These are phyloP conservation scores for Triplophysa dalaica DNA, from an alignment of 2,113 vertebrate species.

Conservation along the genomic window DNA sequence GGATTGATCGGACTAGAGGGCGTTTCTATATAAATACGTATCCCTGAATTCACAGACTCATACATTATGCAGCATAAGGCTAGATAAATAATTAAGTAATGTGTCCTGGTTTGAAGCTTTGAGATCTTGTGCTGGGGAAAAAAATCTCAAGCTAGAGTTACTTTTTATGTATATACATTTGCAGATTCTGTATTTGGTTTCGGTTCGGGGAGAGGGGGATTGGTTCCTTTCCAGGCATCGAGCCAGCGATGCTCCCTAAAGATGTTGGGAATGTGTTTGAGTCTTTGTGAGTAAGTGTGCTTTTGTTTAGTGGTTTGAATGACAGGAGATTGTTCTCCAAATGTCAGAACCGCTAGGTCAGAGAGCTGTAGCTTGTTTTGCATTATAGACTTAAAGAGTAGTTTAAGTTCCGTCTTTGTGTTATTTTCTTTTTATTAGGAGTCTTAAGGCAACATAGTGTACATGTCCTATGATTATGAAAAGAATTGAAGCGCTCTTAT, in stretches of 20 bases:
- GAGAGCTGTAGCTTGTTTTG: background rate
- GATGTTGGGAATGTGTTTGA: background rate
- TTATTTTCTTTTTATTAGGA: background rate
- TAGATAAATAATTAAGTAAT: slow-evolving; percentile 66
- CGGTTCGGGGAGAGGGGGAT: background rate
- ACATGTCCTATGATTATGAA: background rate
- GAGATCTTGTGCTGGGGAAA: slow-evolving; percentile 43
- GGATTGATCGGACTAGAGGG: slow-evolving; percentile 6
- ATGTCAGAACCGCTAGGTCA: background rate
- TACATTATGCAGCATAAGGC: slow-evolving; percentile 63
- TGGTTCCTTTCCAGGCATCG: slow-evolving; percentile 7
- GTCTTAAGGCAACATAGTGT: background rate
- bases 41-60: slow-evolving; percentile 55
- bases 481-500: background rate
- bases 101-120: slow-evolving; percentile 59
- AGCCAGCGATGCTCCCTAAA: slow-evolving; percentile 11
- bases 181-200: background rate
- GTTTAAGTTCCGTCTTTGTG: background rate
- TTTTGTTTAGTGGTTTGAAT: background rate
- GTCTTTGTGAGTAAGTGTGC: background rate
- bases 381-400: background rate
- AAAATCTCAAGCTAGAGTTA: slow-evolving; percentile 16
- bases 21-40: slow-evolving; percentile 33
- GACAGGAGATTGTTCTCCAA: background rate
- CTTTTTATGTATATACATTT: slow-evolving; percentile 20